Conservation (phyloP, 2,888 invertebrate genomes). For the Maniola hyperantus region DNA sequence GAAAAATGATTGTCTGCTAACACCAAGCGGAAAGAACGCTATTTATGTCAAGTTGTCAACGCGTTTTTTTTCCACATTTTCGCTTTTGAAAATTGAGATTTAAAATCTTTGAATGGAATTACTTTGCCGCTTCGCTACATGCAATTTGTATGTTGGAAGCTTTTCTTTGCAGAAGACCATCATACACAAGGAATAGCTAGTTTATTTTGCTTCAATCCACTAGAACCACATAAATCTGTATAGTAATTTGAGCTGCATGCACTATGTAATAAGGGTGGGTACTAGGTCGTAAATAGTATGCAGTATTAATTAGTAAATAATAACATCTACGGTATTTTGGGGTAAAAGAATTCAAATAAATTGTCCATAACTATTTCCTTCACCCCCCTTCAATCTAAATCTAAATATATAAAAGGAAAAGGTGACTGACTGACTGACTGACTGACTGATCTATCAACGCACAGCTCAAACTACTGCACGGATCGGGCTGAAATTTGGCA, state of each 20-base stretch:
- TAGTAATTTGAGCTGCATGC: no score
- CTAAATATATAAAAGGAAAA: no score
- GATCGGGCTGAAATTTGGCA: no score
- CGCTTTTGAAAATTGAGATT: conserved; percentile 18
- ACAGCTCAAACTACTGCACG: no score
- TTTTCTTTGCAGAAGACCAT: not conserved
- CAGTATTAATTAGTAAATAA: no score
- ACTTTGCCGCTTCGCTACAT: not conserved
- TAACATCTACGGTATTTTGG: not conserved
- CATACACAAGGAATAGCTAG: not conserved
- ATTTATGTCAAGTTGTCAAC: conserved; percentile 37
- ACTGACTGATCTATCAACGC: no score
- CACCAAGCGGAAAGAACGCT: conserved; percentile 23
- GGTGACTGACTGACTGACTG: no score
- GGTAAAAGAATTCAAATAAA: no score
- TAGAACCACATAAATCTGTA: not conserved
- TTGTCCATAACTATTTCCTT: no score
- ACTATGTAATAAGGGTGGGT: no score
- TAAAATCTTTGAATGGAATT: conserved; percentile 9
- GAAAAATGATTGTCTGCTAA: conserved; percentile 28
- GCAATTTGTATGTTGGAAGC: not conserved
- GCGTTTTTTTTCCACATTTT: conserved; percentile 16
- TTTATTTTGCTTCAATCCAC: not conserved
- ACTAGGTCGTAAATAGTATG: no score
- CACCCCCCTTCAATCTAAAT: no score